Conservation (phyloP, 2,888 invertebrate genomes). For the Argyresthia goedartella region DNA sequence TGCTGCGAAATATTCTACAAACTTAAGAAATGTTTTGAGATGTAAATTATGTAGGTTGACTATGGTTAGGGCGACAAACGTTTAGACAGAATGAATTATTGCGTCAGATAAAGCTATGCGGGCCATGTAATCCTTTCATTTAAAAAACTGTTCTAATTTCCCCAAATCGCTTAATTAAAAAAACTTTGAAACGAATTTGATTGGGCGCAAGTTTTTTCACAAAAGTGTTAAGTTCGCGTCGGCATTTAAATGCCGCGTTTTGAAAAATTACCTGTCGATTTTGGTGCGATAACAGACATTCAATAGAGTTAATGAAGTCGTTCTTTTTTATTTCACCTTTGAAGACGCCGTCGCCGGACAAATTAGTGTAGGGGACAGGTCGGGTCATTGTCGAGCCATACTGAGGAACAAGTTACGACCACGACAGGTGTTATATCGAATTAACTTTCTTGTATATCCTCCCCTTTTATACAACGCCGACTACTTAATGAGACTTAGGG, state of each 20-base stretch:
- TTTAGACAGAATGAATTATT: too few species aligned
- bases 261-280: slow-evolving; percentile 21
- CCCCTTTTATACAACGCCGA: slow-evolving; percentile 59
- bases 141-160: not conserved
- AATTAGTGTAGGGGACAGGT: slow-evolving; percentile 38
- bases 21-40: too few species aligned
- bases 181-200: not conserved
- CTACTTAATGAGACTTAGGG: slow-evolving; percentile 55
- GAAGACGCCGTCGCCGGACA: slow-evolving; percentile 48
- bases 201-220: not conserved
- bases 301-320: slow-evolving; percentile 40
- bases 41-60: too few species aligned
- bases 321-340: slow-evolving; percentile 56
- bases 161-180: not conserved
- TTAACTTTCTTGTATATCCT: slow-evolving; percentile 65
- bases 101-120: too few species aligned
- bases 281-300: not conserved
- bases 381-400: slow-evolving; percentile 57
- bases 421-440: slow-evolving; percentile 66
- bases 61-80: too few species aligned
- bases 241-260: too few species aligned
- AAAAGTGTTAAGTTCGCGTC: not conserved
- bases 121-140: too few species aligned
- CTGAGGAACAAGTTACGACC: slow-evolving; percentile 61
- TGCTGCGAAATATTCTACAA: too few species aligned